Percentiles rank a stretch among this genome's conserved stretches.
Evolutionary conservation across 30 jellyfish, hydroid and myxozoan species (phyloP).

Genomic region (Chironex yamaguchii): DNA sequence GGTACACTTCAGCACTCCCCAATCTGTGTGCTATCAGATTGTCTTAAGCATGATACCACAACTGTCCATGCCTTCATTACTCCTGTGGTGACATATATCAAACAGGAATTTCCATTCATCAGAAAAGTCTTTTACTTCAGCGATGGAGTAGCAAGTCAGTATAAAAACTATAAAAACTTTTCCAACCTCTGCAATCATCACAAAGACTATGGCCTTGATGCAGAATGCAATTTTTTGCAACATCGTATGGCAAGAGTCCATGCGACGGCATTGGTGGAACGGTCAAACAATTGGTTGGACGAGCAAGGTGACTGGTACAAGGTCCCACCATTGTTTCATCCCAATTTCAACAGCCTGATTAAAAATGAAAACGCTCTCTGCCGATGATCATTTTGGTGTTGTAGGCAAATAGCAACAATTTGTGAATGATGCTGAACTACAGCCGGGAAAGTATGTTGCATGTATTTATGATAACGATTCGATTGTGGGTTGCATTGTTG

Average conservation of each 20-base stretch:
- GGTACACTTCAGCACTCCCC: too few species aligned
- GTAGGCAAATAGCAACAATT: too few species aligned
- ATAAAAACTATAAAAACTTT: neutral
- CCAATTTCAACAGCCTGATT: too few species aligned
- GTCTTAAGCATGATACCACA: neutral
- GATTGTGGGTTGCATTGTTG: too few species aligned
- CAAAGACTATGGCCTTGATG: neutral
- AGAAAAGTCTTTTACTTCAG: neutral
- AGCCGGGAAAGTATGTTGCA: too few species aligned
- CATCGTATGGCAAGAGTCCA: neutral
- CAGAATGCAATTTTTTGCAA: neutral
- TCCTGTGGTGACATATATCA: neutral
- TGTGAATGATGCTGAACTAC: too few species aligned
- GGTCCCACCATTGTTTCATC: too few species aligned
- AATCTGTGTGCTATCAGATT: too few species aligned
- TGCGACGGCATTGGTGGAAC: neutral
- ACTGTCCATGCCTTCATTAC: neutral
- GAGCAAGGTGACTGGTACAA: too few species aligned
- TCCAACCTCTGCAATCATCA: neutral
- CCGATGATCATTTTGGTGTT: too few species aligned
- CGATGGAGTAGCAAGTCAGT: constrained; percentile 15
- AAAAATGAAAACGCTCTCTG: too few species aligned
- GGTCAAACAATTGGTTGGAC: neutral
- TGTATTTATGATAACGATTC: too few species aligned
- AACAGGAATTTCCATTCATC: neutral